Evolutionary conservation across 2,888 invertebrate species (phyloP).

Genomic region (Andrena fulva): DNA sequence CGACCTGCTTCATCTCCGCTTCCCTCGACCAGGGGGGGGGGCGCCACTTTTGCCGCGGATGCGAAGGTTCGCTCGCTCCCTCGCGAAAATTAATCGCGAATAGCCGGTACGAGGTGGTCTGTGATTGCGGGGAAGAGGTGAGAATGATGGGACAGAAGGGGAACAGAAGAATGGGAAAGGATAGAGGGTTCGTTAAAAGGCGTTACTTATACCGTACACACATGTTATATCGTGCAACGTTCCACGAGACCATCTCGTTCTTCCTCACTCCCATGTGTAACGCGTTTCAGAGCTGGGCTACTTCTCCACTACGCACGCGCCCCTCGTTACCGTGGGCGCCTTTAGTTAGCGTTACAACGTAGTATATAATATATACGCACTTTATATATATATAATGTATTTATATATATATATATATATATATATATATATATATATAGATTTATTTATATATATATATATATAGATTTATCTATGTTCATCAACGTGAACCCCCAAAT

Average conservation of each 20-base stretch:
- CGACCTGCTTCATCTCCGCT: not conserved
- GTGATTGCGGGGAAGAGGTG: not conserved
- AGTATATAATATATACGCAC: constrained; percentile 54
- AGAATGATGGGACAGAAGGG: not conserved
- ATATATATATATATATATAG: constrained; percentile 46
- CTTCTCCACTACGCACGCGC: constrained; percentile 45
- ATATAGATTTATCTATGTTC: constrained; percentile 67
- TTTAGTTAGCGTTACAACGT: constrained; percentile 57
- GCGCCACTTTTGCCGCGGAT: not conserved
- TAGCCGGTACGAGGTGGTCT: not conserved
- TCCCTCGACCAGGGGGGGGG: constrained; percentile 3
- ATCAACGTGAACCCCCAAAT: constrained; percentile 69
- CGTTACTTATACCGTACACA: not conserved
- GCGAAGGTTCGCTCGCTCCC: not conserved
- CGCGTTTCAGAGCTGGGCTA: constrained; percentile 33
- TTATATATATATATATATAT: constrained; percentile 48
- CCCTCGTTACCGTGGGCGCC: constrained; percentile 30
- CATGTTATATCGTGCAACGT: constrained; percentile 51
- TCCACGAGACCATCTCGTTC: constrained; percentile 51
- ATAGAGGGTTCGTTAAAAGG: constrained; percentile 31
- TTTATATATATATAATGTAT: constrained; percentile 56
- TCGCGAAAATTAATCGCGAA: constrained; percentile 1
- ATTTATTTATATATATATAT: constrained; percentile 49
- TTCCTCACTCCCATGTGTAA: constrained; percentile 31
- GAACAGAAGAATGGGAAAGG: not conserved